Percentiles rank a stretch among this genome's conserved stretches.
phyloP scores from a whole-genome alignment of 2,888 invertebrate genomes.

The Parnassius glacialis region DNA sequence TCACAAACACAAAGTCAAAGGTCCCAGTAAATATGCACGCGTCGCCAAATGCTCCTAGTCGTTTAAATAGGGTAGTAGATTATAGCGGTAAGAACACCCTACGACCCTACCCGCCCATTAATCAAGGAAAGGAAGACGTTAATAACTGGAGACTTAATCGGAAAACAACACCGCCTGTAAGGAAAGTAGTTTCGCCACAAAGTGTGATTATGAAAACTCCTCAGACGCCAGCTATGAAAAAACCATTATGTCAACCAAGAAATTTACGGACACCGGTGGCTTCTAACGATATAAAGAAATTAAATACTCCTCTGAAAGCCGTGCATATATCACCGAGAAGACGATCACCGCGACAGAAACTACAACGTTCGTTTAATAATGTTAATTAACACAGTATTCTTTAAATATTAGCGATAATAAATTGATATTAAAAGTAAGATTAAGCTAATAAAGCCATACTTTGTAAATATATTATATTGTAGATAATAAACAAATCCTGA shows the following conservation, averaged over 20 bases:
- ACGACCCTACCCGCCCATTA: slow-evolving; percentile 23
- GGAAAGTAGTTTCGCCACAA: slow-evolving; percentile 61
- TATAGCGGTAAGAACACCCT: slow-evolving; percentile 9
- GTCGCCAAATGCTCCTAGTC: slow-evolving; percentile 40
- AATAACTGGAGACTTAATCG: slow-evolving; percentile 50
- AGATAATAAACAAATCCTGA: slow-evolving; percentile 28
- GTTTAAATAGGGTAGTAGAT: slow-evolving; percentile 28
- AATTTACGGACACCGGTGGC: slow-evolving; percentile 71
- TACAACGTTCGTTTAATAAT: slow-evolving; percentile 32
- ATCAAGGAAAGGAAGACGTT: slow-evolving; percentile 47
- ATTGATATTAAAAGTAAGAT: slow-evolving; percentile 30
- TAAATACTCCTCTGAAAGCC: slow-evolving; percentile 81
- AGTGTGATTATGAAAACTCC: slow-evolving; percentile 48
- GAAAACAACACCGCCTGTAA: slow-evolving; percentile 56
- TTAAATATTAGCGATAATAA: not conserved
- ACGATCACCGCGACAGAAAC: slow-evolving; percentile 65
- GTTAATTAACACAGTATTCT: slow-evolving; percentile 26
- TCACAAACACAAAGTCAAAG: slow-evolving; percentile 54
- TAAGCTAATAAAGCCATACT: slow-evolving; percentile 26
- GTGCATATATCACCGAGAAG: slow-evolving; percentile 70
- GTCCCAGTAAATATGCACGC: slow-evolving; percentile 31
- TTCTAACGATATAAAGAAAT: slow-evolving; percentile 63
- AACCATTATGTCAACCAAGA: slow-evolving; percentile 80
- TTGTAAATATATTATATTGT: slow-evolving; percentile 27
- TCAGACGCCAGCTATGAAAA: slow-evolving; percentile 81